Base-by-base conservation (phyloP, 2,113 vertebrate species). In the Mesembrinibis cayennensis region DNA sequence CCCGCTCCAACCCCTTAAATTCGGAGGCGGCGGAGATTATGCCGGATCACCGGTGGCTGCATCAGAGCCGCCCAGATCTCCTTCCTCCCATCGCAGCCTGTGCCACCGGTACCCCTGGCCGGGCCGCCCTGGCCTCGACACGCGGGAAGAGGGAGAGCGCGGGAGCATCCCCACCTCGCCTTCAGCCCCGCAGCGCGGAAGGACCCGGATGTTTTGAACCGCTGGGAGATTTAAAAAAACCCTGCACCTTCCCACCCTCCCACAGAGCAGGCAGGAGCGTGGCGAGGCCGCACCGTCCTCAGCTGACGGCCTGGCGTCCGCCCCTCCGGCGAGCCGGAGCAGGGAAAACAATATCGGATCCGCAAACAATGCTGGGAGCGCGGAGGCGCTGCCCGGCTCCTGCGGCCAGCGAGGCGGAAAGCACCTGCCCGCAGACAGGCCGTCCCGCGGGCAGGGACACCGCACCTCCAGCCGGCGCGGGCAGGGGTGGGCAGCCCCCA, bases 11-110 rank as follows among this genome's bases (percentile, higher is more conserved):
- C 9, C 30, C 36, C 71, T 73, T 58, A 36, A 62, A 87, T 38
- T 47, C 2, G 3, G 49, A 56, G 83, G 72, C 36, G 61, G 84
- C 0, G 0, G 70, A 52, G 56, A 49, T 76, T 20, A 76, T 6
- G 15, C 13, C 0, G 2, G 85, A 66, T 87, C 6, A 8, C n/a
- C 4, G 2, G 29, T 11, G 36, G 44, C 44, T 72, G 38, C 78
- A 77, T 14, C 69, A 1, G 6, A 70, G 69, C 20, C 0, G 0
- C 45, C n/a, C 0, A 0, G 21, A 69, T 34, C 58, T 78, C 55
- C 53, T 44, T 79, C 32, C 44, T 65, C 49, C 23, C 76, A 23
- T 2, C 6, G 9, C 44, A 72, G 86, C 52, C 67, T 67, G 53
- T 25, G 14, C 38, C 94, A 94, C 69, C 2, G 4, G 50, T 3